Evolutionary conservation across 2,113 vertebrate genomes (phyloP).

Genomic region (Hypocryptadius cinnamomeus): DNA sequence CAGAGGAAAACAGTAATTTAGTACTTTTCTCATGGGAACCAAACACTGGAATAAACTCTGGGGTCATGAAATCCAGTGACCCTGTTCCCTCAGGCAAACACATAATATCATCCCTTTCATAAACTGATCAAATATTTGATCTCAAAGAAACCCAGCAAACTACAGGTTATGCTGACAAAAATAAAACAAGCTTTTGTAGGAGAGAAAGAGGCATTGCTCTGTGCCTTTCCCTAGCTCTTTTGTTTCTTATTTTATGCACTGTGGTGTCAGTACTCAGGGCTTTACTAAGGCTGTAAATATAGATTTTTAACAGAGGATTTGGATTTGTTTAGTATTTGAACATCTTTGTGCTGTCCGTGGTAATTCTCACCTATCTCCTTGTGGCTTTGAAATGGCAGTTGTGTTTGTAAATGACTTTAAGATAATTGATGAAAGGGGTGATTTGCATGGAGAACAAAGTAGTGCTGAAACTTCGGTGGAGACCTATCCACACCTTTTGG

Average conservation of each 20-base stretch:
- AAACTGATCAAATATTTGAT: conserved; percentile 46
- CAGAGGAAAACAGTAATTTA: conserved; percentile 20
- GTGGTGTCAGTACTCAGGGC: background rate
- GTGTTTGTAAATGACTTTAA: conserved; percentile 1
- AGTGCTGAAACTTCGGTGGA: background rate
- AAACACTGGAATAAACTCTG: background rate
- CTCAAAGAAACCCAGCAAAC: background rate
- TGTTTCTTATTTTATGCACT: background rate
- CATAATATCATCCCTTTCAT: conserved; percentile 11
- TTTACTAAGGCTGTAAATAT: background rate
- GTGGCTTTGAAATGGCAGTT: conserved; percentile 1
- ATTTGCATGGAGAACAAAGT: conserved; percentile 52
- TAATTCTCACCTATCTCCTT: conserved; percentile 40
- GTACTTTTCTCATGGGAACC: conserved; percentile 13
- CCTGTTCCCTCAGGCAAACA: background rate
- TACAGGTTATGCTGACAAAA: conserved; percentile 26
- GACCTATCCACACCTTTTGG: conserved; percentile 30
- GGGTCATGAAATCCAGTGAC: conserved; percentile 15
- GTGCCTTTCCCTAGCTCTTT: background rate
- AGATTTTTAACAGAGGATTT: background rate
- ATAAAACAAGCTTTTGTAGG: background rate
- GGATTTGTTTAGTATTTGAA: background rate
- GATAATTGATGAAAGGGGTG: conserved; percentile 29
- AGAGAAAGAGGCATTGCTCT: background rate
- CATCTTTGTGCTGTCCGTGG: background rate